Conservation (phyloP, 2,113 vertebrate species). For the Monopterus albus region DNA sequence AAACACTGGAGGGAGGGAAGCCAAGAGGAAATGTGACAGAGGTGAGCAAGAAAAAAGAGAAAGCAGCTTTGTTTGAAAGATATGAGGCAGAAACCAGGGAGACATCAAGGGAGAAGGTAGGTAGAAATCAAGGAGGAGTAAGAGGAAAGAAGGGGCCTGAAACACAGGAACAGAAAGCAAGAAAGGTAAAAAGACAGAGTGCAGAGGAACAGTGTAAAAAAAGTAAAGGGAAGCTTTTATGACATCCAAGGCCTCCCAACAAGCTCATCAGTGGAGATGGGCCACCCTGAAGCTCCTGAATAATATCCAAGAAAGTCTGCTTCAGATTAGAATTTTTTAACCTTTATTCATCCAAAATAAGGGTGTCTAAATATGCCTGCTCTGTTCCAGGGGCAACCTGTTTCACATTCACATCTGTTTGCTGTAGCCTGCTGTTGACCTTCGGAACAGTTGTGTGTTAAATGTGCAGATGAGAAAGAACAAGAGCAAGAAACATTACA, state of each 20-base stretch:
- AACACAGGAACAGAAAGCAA: not conserved
- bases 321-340: not conserved
- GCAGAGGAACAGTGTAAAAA: no score
- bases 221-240: not conserved
- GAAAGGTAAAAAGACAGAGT: not conserved
- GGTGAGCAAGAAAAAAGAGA: not conserved
- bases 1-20: not conserved
- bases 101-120: not conserved
- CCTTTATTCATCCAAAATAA: not conserved
- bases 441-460: not conserved
- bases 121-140: not conserved
- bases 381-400: not conserved
- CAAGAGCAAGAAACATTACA: not conserved
- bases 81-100: not conserved
- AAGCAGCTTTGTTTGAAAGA: not conserved
- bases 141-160: not conserved
- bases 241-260: not conserved
- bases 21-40: not conserved
- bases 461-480: slow-evolving; percentile 9
- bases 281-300: not conserved
- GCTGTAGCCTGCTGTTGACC: not conserved
- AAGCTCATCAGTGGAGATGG: not conserved
- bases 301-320: not conserved
- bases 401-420: slow-evolving; percentile 28
- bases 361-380: not conserved